Evolutionary conservation across 2,888 invertebrate species (phyloP), one percentile per base, ranked within the genome.

Genomic region (Leptopilina myrica): DNA sequence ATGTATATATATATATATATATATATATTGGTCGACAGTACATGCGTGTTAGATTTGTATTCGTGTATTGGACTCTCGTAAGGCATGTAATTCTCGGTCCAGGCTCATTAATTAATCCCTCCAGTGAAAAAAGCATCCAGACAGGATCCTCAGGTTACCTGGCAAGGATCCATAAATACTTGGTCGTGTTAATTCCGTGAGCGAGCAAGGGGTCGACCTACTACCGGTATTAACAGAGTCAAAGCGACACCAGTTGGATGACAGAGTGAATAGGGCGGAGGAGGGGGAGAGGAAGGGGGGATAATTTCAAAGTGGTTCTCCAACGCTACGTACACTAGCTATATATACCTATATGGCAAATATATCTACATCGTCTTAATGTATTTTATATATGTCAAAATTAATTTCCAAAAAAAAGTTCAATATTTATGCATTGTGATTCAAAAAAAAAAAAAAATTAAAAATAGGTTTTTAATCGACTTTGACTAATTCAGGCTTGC

Each of bases 171-270:
- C 89, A 89, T 90, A 89, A 90, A 90, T 89, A 89, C 88, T 88
- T 86, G 83, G 85, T 83, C 89, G 89, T 88, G 89, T 89, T 89
- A 89, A 89, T 89, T 88, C 88, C 87, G 86, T 88, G 89, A 87
- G 89, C 87, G 86, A 87, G 89, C 88, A 87, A 80, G 82, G 85
- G 81, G 80, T 81, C 82, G 82, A 85, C 85, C 85, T 86, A 90
- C 90, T 90, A 90, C 90, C 87, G 90, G 90, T 90, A 90, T 90
- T 90, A 73, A 66, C 76, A 26, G 76, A 64, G 62, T 49, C 64
- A 64, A 76, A 26, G 76, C 62, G 64, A 69, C 69, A 69, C 69
- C 69, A 53, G 69, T 69, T 73, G 53, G 65, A 33, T 46, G 49
- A 49, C 49, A 11, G 49, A 49, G 49, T 4, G 11, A 49, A 12